Evolutionary conservation across 2,888 invertebrate species (phyloP).

Genomic region (Cryptophagus acutangulus): DNA sequence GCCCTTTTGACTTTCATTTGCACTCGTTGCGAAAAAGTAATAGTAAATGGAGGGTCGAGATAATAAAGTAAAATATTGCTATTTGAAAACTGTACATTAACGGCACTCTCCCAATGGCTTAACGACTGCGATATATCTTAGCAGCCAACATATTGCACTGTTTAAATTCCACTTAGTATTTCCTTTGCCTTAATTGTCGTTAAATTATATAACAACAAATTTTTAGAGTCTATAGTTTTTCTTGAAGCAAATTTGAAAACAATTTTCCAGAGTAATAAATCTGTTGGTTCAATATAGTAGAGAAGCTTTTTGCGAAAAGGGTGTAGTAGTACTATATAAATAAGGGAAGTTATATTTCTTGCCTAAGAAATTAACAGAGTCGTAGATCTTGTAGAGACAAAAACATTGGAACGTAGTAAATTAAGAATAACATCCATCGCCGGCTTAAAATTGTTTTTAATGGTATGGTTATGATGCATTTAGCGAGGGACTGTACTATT

Average conservation of each 20-base stretch:
- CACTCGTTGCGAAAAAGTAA: too few species aligned
- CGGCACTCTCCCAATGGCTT: conserved; percentile 19
- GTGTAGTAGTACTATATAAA: too few species aligned
- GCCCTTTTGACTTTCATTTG: too few species aligned
- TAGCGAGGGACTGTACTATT: too few species aligned
- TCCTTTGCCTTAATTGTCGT: conserved; percentile 4
- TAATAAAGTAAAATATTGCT: conserved; percentile 11
- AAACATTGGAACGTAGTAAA: conserved; percentile 39
- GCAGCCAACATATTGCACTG: conserved; percentile 8
- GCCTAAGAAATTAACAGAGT: conserved; percentile 40
- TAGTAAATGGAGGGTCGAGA: background rate
- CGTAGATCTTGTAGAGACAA: conserved; percentile 40
- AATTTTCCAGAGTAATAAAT: too few species aligned
- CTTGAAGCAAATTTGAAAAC: too few species aligned
- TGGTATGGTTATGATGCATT: too few species aligned
- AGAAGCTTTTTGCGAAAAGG: conserved; percentile 34
- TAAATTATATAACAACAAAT: too few species aligned
- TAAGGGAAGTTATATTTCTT: conserved; percentile 41
- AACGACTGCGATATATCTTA: conserved; percentile 10
- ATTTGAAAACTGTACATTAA: conserved; percentile 19
- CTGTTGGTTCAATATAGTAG: conserved; percentile 20
- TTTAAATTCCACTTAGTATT: conserved; percentile 7
- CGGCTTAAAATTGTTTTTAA: too few species aligned
- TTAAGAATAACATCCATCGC: too few species aligned
- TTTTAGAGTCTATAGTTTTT: too few species aligned